A percentile compares a stretch with the other conserved stretches of the same genome.
Conservation (phyloP, 1,140 invertebrate genomes). For the Cotesia glomerata region DNA sequence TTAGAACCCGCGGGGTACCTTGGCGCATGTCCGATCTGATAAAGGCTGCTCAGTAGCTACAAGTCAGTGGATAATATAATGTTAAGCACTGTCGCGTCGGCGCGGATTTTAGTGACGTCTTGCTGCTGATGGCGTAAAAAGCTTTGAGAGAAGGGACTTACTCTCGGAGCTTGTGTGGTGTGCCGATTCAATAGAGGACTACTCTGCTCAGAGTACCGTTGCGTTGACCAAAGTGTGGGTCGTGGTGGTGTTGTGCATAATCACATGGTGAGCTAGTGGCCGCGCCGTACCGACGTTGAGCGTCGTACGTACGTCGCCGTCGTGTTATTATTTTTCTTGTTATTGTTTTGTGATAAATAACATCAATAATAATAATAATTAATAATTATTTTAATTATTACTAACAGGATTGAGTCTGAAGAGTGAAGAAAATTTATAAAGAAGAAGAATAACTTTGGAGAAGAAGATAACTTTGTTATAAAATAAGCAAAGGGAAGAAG, state of each 20-base stretch:
- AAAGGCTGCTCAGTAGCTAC: no score
- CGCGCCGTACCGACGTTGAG: neutral
- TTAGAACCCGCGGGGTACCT: neutral
- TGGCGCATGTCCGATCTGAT: constrained; percentile 7
- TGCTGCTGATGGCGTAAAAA: constrained; percentile 3
- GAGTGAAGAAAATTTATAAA: no score
- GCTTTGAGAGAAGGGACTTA: constrained; percentile 4
- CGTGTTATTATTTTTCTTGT: neutral
- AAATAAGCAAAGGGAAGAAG: no score
- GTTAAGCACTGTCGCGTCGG: neutral
- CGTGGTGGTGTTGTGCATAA: constrained; percentile 3
- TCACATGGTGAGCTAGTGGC: neutral
- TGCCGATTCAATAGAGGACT: constrained; percentile 2
- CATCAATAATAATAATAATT: no score
- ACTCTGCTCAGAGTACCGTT: neutral
- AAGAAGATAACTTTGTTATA: no score
- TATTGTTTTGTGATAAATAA: no score
- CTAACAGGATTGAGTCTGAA: no score
- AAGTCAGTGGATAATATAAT: no score
- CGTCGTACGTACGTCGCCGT: neutral
- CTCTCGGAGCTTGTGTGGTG: neutral
- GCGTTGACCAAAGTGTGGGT: constrained; percentile 7
- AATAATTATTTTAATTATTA: no score
- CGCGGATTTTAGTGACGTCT: constrained; percentile 24
- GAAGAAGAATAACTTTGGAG: no score